phyloP scores from a whole-genome alignment of 2,113 vertebrate species.

The Oriolus oriolus region DNA sequence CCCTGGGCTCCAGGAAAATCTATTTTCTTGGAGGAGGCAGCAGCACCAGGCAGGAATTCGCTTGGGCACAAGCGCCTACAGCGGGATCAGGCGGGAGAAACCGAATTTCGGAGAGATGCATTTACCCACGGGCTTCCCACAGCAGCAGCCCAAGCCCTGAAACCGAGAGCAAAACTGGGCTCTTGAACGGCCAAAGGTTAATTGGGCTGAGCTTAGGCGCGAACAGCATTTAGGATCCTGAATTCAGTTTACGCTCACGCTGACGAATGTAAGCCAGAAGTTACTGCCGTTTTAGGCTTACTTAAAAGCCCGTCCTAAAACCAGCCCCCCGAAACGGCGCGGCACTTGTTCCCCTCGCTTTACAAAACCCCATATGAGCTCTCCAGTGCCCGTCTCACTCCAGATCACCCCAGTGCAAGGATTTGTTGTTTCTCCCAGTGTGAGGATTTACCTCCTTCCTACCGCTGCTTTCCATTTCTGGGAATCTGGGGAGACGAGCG shows the following conservation, averaged over 20 bases:
- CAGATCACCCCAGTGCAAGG: not conserved
- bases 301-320: not conserved
- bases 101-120: rapidly evolving
- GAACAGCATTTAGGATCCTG: not conserved
- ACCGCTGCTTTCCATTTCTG: not conserved
- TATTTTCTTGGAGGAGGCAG: not conserved
- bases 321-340: rapidly evolving
- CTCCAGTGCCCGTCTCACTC: not conserved
- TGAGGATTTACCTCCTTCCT: not conserved
- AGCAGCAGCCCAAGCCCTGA: not conserved
- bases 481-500: not conserved
- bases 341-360: not conserved
- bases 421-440: rapidly evolving
- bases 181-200: rapidly evolving
- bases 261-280: rapidly evolving
- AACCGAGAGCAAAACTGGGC: not conserved
- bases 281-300: not conserved
- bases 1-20: not conserved
- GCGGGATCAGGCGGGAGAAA: not conserved
- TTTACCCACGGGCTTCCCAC: not conserved
- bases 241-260: not conserved
- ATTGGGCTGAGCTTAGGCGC: rapidly evolving
- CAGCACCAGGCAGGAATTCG: not conserved
- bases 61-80: not conserved
- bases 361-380: not conserved